Evolutionary conservation across 2,888 invertebrate genomes (phyloP).

Genomic region (Julus scandinavius): DNA sequence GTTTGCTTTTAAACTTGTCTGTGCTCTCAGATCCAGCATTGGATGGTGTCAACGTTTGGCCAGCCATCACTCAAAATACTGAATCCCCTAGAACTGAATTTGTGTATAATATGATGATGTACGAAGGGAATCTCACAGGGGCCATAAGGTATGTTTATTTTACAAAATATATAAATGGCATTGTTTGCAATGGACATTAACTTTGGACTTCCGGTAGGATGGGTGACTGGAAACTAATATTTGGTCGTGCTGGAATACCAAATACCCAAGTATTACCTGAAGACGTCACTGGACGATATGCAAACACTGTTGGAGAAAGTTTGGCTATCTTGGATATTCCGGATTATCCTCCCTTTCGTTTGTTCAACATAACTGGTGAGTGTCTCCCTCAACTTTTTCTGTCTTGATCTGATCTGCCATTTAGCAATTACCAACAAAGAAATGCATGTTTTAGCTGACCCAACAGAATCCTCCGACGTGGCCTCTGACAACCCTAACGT

Average conservation of each 20-base stretch:
- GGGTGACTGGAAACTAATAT: conserved; percentile 51
- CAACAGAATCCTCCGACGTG: neutral
- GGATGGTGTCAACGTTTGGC: conserved; percentile 51
- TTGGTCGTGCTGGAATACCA: conserved; percentile 51
- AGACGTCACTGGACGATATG: conserved; percentile 51
- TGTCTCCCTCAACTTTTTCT: no score
- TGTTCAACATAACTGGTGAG: conserved; percentile 49
- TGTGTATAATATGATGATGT: conserved; percentile 19
- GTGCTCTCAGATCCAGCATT: conserved; percentile 28
- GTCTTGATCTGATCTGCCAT: neutral
- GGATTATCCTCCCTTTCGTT: conserved; percentile 47
- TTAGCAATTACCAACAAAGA: neutral
- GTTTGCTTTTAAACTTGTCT: neutral
- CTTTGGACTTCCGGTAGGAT: neutral
- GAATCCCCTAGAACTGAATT: conserved; percentile 49
- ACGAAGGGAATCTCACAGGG: conserved; percentile 47
- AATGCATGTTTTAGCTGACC: conserved; percentile 44
- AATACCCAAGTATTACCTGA: conserved; percentile 37
- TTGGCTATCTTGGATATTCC: conserved; percentile 9
- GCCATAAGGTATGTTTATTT: conserved; percentile 45
- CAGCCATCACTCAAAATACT: conserved; percentile 44
- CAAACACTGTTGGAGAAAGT: conserved; percentile 39
- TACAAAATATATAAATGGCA: neutral
- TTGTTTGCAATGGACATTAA: no score
- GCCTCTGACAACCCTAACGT: conserved; percentile 43